Percentiles rank a stretch among this genome's conserved stretches.
These are phyloP conservation scores for Epinephelus cyanopodus DNA, from an alignment of 2,113 vertebrate species.

Conservation along the genomic window DNA sequence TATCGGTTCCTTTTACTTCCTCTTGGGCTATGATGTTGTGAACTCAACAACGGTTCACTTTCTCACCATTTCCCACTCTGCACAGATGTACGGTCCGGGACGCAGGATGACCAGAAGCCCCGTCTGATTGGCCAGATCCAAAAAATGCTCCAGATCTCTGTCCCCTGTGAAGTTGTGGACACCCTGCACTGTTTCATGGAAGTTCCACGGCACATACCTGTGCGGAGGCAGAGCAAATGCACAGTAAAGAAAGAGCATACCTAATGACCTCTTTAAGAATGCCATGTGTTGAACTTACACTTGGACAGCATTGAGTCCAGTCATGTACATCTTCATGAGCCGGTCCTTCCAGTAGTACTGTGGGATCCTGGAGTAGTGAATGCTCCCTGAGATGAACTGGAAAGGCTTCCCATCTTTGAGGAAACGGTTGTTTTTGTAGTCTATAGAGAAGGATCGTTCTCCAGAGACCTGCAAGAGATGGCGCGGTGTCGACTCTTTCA, in stretches of 20 bases:
- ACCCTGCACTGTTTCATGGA: slow-evolving; percentile 89
- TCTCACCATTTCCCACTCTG: slow-evolving; percentile 99
- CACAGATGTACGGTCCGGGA: slow-evolving; percentile 98
- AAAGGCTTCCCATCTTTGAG: slow-evolving; percentile 90
- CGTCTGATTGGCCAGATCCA: slow-evolving; percentile 89
- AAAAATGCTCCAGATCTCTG: slow-evolving; percentile 90
- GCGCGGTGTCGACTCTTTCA: background rate
- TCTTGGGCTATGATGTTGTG: background rate
- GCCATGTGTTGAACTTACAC: slow-evolving; percentile 85
- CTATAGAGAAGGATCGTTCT: slow-evolving; percentile 88
- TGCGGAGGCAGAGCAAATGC: background rate
- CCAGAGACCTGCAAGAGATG: slow-evolving; percentile 68
- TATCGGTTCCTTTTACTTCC: too few relatives aligned
- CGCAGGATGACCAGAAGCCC: slow-evolving; percentile 95
- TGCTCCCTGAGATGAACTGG: slow-evolving; percentile 94
- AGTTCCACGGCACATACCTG: slow-evolving; percentile 98
- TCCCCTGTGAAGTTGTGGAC: slow-evolving; percentile 90
- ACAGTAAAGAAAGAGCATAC: background rate
- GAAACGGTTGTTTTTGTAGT: slow-evolving; percentile 88
- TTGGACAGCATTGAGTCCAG: slow-evolving; percentile 92
- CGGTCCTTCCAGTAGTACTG: slow-evolving; percentile 92
- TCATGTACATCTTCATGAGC: slow-evolving; percentile 94
- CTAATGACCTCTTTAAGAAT: too few relatives aligned
- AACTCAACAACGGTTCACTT: background rate
- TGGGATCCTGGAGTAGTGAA: slow-evolving; percentile 94